A percentile compares a stretch with the other conserved stretches of the same genome.
phyloP scores from a whole-genome alignment of 2,888 invertebrate species.

The Pollenia amentaria region DNA sequence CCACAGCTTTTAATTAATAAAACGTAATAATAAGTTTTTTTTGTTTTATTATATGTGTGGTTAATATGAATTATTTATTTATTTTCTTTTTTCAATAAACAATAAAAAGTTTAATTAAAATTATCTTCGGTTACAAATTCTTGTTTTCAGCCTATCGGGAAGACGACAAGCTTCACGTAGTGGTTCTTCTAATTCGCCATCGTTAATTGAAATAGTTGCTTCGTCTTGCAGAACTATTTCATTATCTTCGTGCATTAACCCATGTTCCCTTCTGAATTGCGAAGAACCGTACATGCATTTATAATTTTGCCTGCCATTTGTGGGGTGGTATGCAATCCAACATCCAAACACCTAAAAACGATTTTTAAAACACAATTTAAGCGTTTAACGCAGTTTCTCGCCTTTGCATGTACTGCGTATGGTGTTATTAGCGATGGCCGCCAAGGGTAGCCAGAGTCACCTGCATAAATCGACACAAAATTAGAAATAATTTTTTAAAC shows the following conservation, averaged over 20 bases:
- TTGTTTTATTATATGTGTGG: neutral
- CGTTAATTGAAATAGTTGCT: neutral
- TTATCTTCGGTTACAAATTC: neutral
- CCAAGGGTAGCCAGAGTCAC: slow-evolving; percentile 19
- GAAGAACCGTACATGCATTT: slow-evolving; percentile 31
- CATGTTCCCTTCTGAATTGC: slow-evolving; percentile 43
- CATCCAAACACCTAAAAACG: slow-evolving; percentile 18
- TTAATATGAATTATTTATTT: no score
- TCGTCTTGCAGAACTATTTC: neutral
- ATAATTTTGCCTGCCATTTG: slow-evolving; percentile 46
- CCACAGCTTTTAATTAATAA: neutral
- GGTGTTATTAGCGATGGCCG: slow-evolving; percentile 33
- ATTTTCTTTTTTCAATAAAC: neutral
- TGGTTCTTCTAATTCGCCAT: no score
- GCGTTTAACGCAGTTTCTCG: slow-evolving; percentile 26
- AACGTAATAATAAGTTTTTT: no score
- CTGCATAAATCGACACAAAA: no score
- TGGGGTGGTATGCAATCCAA: slow-evolving; percentile 21
- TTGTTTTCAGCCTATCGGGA: no score
- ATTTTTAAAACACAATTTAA: slow-evolving; percentile 27
- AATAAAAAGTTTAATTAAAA: neutral
- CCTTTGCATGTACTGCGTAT: slow-evolving; percentile 19
- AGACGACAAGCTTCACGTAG: no score
- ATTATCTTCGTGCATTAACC: neutral
- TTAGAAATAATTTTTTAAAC: neutral